Evolutionary conservation across 2,797 vertebrate genomes (phyloP), one percentile per base, ranked within the genome.

Genomic region (Zalophus californianus): DNA sequence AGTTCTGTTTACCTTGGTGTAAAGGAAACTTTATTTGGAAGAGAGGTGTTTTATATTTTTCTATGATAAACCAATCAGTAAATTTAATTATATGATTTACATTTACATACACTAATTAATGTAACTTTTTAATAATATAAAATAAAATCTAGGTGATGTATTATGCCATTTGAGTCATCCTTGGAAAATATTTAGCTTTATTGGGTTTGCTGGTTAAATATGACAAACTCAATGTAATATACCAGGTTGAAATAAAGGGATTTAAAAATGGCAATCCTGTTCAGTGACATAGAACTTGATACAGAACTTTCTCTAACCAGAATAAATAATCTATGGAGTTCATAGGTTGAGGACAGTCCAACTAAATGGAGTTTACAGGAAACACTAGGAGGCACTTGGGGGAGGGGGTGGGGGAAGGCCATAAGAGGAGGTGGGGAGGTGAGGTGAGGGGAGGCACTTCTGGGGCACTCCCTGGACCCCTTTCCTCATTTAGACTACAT

Each of bases 161-260:
- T 27, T 83, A 83, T 1, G 38, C 56, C n/a, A 68, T 66, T 79
- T 89, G 32, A 73, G 32, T 83, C 94, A 88, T 94, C 54, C 60
- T 86, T 62, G 7, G n/a, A 79, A 94, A 90, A 75, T 75, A 82
- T 32, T 68, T 75, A 75, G 38, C 52, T 89, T 95, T 60, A 60
- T 11, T 72, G 23, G n/a, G 32, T 87, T 94, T 92, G n/a, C 32
- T 75, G 38, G 10, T 29, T 87, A 29, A 66, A 14, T 56, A 72
- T n/a, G 38, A 62, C 52, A 89, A 93, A 93, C 21, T 68, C 75
- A 79, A 12, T 21, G 62, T 70, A 70, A 62, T 44, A 80, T 21
- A 60, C 13, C 13, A 50, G 20, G 64, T 9, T 96, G 77, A 97
- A 72, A 60, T 75, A 56, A 79, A 73, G 16, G 7, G 58, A 75